Percentiles rank a stretch among this genome's conserved stretches.
These are phyloP conservation scores for Hypolimnas misippus DNA, from an alignment of 2,888 invertebrate genomes.

Conservation along the genomic window DNA sequence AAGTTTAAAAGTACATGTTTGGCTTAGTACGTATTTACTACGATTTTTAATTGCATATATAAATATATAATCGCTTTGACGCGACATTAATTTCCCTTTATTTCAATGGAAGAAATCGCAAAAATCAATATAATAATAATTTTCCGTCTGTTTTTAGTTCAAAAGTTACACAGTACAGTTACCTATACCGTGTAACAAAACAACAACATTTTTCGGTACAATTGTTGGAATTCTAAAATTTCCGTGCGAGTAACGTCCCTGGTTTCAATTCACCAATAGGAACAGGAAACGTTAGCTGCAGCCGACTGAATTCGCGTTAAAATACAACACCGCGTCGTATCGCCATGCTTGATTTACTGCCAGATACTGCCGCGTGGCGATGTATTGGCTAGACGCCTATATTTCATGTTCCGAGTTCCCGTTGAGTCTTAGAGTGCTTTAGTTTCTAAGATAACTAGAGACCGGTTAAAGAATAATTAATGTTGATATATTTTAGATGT, in stretches of 20 bases:
- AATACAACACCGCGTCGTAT: not conserved
- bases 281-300: conserved; percentile 2
- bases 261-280: conserved; percentile 1
- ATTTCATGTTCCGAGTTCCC: not conserved
- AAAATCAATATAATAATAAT: too few species aligned
- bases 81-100: too few species aligned
- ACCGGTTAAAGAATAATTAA: too few species aligned
- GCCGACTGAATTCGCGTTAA: not conserved
- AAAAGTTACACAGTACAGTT: too few species aligned
- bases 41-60: too few species aligned
- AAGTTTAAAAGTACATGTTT: too few species aligned
- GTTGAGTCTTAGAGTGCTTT: not conserved
- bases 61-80: too few species aligned
- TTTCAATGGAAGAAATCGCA: too few species aligned
- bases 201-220: not conserved
- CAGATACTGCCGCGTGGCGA: not conserved
- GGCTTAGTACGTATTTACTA: too few species aligned
- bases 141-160: too few species aligned
- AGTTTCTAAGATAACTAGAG: not conserved
- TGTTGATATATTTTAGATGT: too few species aligned
- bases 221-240: not conserved
- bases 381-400: not conserved
- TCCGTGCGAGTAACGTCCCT: not conserved
- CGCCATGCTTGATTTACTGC: not conserved
- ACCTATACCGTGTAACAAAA: too few species aligned